Evolutionary conservation across 2,113 vertebrate genomes (phyloP).

Genomic region (Lepidothrix coronata): DNA sequence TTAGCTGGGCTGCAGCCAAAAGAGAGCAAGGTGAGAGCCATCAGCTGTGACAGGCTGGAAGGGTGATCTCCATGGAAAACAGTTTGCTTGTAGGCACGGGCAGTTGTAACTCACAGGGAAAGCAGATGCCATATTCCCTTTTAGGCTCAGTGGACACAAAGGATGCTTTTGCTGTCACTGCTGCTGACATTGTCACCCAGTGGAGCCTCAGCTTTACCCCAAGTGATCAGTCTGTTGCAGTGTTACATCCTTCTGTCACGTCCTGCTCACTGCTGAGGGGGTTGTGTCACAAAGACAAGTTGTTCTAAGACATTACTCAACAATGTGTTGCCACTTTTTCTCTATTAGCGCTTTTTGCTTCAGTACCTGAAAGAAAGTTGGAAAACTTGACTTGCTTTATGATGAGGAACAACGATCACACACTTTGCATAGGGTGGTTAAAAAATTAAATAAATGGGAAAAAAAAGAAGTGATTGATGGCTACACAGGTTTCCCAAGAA

Average conservation of each 20-base stretch:
- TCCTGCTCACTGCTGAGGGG: background rate
- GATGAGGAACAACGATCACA: background rate
- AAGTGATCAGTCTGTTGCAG: background rate
- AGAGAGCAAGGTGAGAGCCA: background rate
- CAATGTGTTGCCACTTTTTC: background rate
- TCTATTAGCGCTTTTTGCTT: background rate
- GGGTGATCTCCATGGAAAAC: background rate
- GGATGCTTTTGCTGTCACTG: background rate
- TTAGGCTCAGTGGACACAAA: background rate
- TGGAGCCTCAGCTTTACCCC: background rate
- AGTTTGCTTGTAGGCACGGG: background rate
- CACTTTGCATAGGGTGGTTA: background rate
- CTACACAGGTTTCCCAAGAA: background rate
- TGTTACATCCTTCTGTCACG: background rate
- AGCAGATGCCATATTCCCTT: background rate
- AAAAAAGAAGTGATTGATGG: background rate
- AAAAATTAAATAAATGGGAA: background rate
- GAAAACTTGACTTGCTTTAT: background rate
- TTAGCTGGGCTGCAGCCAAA: background rate
- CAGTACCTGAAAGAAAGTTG: background rate
- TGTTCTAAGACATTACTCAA: background rate
- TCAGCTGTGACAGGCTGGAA: background rate
- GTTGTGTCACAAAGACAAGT: background rate
- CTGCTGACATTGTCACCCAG: background rate
- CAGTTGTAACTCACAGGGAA: background rate